These are phyloP conservation scores for Elephantulus edwardii DNA, from an alignment of 2,113 vertebrate species.

Conservation along the genomic window DNA sequence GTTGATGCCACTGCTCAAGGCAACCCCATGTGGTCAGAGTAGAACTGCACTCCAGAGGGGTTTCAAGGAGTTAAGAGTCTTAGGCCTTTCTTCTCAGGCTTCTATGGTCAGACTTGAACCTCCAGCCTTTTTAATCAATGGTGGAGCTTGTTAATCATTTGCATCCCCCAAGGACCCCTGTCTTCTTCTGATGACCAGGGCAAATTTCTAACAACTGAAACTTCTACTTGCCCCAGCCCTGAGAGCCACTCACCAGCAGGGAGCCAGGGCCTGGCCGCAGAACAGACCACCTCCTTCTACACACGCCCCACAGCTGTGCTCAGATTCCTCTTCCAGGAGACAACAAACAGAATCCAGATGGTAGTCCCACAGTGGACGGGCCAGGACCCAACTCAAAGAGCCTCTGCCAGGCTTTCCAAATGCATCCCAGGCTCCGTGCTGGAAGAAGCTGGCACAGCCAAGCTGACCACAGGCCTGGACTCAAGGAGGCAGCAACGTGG, in stretches of 20 bases:
- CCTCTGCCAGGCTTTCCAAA: conserved; percentile 53
- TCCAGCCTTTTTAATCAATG: not conserved
- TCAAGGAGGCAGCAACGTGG: not conserved
- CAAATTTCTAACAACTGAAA: not conserved
- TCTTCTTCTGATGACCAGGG: not conserved
- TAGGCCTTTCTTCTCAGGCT: too few relatives aligned
- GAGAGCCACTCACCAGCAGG: not conserved
- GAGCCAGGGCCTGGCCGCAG: not conserved
- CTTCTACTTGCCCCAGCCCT: too few relatives aligned
- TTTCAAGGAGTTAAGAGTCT: not conserved
- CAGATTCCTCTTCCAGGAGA: conserved; percentile 20
- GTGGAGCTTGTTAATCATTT: not conserved
- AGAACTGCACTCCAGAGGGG: not conserved
- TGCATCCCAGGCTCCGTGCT: conserved; percentile 47
- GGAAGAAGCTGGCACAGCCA: not conserved
- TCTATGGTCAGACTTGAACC: not conserved
- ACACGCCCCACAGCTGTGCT: not conserved
- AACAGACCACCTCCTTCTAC: not conserved
- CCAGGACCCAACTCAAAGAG: conserved; percentile 1
- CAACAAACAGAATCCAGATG: conserved; percentile 62
- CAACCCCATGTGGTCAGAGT: not conserved
- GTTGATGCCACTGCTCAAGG: too few relatives aligned
- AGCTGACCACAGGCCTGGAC: not conserved
- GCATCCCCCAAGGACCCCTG: not conserved
- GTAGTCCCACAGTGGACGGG: not conserved